A percentile compares a stretch with the other conserved stretches of the same genome.
phyloP scores from a whole-genome alignment of 2,888 invertebrate species.

The Melipona bicolor region DNA sequence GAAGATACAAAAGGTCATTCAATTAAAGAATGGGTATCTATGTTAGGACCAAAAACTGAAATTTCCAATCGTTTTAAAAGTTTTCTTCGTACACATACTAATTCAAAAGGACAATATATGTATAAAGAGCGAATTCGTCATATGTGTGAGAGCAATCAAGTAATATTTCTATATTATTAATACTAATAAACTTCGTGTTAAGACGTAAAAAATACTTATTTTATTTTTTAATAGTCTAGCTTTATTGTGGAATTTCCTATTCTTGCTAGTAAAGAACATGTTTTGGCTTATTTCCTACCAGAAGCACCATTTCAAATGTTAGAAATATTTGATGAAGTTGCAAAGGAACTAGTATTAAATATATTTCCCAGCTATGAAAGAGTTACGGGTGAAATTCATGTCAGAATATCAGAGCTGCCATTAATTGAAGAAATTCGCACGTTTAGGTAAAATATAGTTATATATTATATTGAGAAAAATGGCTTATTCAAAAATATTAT shows the following conservation, averaged over 20 bases:
- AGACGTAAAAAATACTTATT: constrained; percentile 11
- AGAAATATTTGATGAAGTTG: constrained; percentile 97
- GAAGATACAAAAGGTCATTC: constrained; percentile 98
- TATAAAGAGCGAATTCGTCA: constrained; percentile 96
- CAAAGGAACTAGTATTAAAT: constrained; percentile 95
- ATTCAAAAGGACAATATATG: constrained; percentile 93
- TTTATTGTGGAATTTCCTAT: constrained; percentile 97
- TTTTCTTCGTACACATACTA: constrained; percentile 95
- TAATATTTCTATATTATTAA: constrained; percentile 42
- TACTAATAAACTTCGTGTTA: neutral
- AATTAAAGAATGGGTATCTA: constrained; percentile 98
- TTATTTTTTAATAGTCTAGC: constrained; percentile 86
- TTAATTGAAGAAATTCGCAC: constrained; percentile 97
- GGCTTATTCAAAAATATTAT: constrained; percentile 7
- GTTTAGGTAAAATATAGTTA: constrained; percentile 86
- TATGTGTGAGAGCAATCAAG: constrained; percentile 97
- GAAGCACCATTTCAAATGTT: constrained; percentile 99
- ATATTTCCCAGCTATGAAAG: constrained; percentile 98
- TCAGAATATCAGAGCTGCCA: constrained; percentile 97
- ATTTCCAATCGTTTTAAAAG: constrained; percentile 97
- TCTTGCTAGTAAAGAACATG: constrained; percentile 95
- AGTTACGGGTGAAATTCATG: constrained; percentile 97
- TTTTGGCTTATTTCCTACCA: constrained; percentile 97
- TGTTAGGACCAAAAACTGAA: constrained; percentile 97
- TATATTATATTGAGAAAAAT: neutral